Base-by-base conservation (phyloP, 2,797 vertebrate species). In the Kryptopterus vitreolus region DNA sequence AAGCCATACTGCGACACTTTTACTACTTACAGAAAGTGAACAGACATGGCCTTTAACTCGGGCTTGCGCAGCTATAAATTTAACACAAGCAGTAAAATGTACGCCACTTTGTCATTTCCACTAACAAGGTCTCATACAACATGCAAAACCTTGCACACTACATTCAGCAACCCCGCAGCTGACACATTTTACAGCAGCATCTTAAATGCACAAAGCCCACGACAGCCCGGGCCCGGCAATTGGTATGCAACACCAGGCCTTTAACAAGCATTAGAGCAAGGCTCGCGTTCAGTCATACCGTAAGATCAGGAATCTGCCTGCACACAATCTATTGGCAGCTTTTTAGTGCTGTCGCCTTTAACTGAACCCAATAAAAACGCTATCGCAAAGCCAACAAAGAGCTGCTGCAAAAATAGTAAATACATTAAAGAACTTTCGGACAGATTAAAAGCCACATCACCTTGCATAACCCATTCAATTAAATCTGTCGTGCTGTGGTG, bases 161-260 rank as follows among this genome's bases (percentile, higher is more conserved):
- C 18, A 76, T 48, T 53, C 70, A 52, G 76, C 26, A 46, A 43
- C 29, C 18, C 55, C 12, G 46, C 55, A 52, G 62, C 55, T 59
- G 61, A 78, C 76, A 78, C n/a, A 52, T 79, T 78, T 79, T 78
- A 75, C 61, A 58, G 76, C 76, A 73, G 68, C 69, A 57, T 58
- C 68, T 73, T 78, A 58, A 82, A 77, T 65, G 65, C 48, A 20
- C 65, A 26, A 9, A 63, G n/a, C 18, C 58, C 18, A 24, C 0
- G 48, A 70, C 16, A 38, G 50, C 74, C 24, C 24, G 46, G 62
- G 18, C 61, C 61, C 38, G 50, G 52, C 18, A 12, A 79, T 70
- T 82, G 62, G 81, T 75, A 75, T 82, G 81, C 77, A 76, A 79
- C 63, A 76, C 71, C 38, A 33, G 62, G 63, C 55, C 57, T 82